phyloP scores from a whole-genome alignment of 1,140 invertebrate species.

The Dreissena rostriformis region DNA sequence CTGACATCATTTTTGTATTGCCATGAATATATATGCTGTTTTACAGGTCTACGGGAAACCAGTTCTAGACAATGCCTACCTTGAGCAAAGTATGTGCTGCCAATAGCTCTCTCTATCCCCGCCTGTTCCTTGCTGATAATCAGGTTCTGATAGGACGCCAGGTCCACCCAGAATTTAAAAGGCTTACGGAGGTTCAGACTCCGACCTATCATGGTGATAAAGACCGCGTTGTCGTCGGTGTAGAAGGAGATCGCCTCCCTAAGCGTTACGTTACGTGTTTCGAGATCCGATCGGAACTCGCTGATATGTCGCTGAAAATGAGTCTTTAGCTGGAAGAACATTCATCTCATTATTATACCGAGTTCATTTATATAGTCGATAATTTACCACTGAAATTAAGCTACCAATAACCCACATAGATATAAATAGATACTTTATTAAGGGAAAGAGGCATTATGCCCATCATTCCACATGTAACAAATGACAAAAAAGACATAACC shows the following conservation, averaged over 20 bases:
- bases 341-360: too few species aligned
- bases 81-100: conserved; percentile 66
- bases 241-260: conserved; percentile 65
- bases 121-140: conserved; percentile 70
- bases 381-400: too few species aligned
- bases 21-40: too few species aligned
- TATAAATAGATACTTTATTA: too few species aligned
- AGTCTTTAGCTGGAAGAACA: neutral
- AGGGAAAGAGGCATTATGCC: too few species aligned
- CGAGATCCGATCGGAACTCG: conserved; percentile 23
- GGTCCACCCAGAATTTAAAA: conserved; percentile 55
- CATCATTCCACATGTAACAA: too few species aligned
- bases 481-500: too few species aligned
- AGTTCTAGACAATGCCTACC: conserved; percentile 60
- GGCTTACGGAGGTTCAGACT: conserved; percentile 43
- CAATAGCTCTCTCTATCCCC: conserved; percentile 68
- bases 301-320: conserved; percentile 43
- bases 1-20: too few species aligned
- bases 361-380: too few species aligned
- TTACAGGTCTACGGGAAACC: too few species aligned
- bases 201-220: conserved; percentile 57
- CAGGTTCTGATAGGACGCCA: conserved; percentile 67
- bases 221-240: conserved; percentile 47
- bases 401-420: too few species aligned
- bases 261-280: conserved; percentile 47